These are phyloP conservation scores for Gastrophryne carolinensis DNA, from an alignment of 2,797 vertebrate genomes.

Conservation along the genomic window DNA sequence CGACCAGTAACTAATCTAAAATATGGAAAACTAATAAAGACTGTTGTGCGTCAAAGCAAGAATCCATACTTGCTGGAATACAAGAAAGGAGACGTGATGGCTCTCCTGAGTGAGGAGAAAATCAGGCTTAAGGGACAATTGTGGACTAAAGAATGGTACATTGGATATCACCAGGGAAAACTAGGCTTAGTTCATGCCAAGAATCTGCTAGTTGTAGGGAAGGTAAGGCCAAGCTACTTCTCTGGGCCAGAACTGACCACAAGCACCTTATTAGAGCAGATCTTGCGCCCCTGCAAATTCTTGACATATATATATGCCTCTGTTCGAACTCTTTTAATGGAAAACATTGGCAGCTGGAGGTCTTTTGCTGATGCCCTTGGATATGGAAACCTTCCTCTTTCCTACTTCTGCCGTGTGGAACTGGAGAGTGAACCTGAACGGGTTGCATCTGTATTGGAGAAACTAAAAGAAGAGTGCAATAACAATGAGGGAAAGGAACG, in stretches of 20 bases:
- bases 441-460: slow-evolving; percentile 92
- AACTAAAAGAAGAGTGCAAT: slow-evolving; percentile 95
- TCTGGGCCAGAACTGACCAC: slow-evolving; percentile 88
- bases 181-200: slow-evolving; percentile 90
- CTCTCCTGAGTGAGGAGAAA: slow-evolving; percentile 92
- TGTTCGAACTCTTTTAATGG: slow-evolving; percentile 92
- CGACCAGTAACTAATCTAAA: slow-evolving; percentile 82
- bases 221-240: slow-evolving; percentile 83
- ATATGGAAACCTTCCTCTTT: slow-evolving; percentile 82
- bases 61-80: slow-evolving; percentile 94
- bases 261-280: slow-evolving; percentile 85
- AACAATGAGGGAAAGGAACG: slow-evolving; percentile 84
- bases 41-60: slow-evolving; percentile 89
- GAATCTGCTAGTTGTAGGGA: slow-evolving; percentile 89
- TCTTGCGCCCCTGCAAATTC: slow-evolving; percentile 92
- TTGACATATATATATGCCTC: slow-evolving; percentile 97
- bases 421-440: slow-evolving; percentile 89
- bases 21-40: slow-evolving; percentile 91
- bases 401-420: slow-evolving; percentile 88
- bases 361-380: slow-evolving; percentile 88
- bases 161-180: slow-evolving; percentile 92
- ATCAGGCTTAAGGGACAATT: slow-evolving; percentile 89
- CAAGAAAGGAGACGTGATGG: slow-evolving; percentile 90
- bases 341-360: slow-evolving; percentile 92
- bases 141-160: slow-evolving; percentile 98